phyloP scores from a whole-genome alignment of 1,140 invertebrate species.

The Phenacoccus solenopsis region DNA sequence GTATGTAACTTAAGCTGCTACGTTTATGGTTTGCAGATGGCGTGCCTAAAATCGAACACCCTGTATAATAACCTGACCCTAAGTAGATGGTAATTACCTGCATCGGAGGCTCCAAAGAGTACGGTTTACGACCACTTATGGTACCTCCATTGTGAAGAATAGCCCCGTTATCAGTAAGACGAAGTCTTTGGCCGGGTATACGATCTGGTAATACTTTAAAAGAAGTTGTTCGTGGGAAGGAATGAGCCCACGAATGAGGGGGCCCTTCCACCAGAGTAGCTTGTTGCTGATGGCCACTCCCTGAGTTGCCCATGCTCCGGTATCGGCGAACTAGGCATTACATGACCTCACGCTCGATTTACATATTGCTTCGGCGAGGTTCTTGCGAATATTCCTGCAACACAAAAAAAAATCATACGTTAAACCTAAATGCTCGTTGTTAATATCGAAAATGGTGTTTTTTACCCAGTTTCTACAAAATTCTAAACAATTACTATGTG shows the following conservation, averaged over 20 bases:
- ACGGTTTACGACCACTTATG: conserved; percentile 46
- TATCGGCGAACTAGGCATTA: not conserved
- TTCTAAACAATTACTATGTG: too few species aligned
- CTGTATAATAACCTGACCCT: too few species aligned
- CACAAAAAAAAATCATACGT: too few species aligned
- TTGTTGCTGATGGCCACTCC: conserved; percentile 23
- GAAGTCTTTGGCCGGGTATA: conserved; percentile 43
- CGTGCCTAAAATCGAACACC: too few species aligned
- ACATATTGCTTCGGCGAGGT: not conserved
- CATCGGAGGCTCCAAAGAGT: conserved; percentile 29
- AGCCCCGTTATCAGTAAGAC: conserved; percentile 61
- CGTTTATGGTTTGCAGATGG: too few species aligned
- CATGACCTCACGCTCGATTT: not conserved
- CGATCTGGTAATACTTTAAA: conserved; percentile 52
- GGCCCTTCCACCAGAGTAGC: conserved; percentile 14
- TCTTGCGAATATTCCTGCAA: not conserved
- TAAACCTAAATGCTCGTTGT: too few species aligned
- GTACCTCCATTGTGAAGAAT: conserved; percentile 65
- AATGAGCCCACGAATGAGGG: conserved; percentile 34
- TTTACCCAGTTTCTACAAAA: too few species aligned
- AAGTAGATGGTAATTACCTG: too few species aligned
- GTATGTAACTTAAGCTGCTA: too few species aligned
- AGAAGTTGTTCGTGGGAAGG: conserved; percentile 35
- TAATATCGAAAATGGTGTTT: too few species aligned
- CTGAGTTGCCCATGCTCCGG: conserved; percentile 28